Percentiles rank a stretch among this genome's conserved stretches.
phyloP scores from a whole-genome alignment of 1,140 invertebrate genomes.

The Danaus melanippus region DNA sequence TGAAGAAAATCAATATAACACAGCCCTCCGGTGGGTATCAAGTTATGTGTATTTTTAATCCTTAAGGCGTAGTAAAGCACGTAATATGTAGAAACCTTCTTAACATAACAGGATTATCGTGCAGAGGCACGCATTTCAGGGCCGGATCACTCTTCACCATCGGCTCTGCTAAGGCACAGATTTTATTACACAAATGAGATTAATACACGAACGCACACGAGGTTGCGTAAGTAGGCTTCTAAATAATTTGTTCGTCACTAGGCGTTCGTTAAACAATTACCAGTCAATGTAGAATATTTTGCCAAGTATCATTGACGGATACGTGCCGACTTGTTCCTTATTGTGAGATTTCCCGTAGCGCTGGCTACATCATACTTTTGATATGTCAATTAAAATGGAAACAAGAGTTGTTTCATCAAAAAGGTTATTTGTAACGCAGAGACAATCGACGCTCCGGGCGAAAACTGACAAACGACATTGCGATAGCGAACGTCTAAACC shows the following conservation, averaged over 20 bases:
- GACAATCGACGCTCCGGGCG: conserved; percentile 50
- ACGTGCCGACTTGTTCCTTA: conserved; percentile 20
- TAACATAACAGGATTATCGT: conserved; percentile 79
- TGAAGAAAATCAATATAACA: conserved; percentile 25
- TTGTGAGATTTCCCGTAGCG: conserved; percentile 30
- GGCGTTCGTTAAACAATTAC: conserved; percentile 30
- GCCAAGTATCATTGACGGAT: conserved; percentile 20
- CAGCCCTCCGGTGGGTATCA: conserved; percentile 28
- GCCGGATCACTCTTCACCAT: conserved; percentile 64
- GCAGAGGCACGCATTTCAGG: conserved; percentile 72
- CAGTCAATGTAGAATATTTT: conserved; percentile 35
- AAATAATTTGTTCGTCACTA: conserved; percentile 18
- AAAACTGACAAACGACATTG: conserved; percentile 58
- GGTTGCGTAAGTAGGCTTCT: conserved; percentile 37
- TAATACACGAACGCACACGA: conserved; percentile 55
- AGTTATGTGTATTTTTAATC: conserved; percentile 72
- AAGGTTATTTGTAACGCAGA: conserved; percentile 54
- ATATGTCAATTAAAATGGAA: conserved; percentile 58
- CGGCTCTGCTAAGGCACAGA: conserved; percentile 64
- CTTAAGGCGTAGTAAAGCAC: conserved; percentile 76
- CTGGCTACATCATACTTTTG: conserved; percentile 20
- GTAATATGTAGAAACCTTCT: conserved; percentile 79
- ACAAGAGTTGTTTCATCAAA: conserved; percentile 40
- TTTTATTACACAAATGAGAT: conserved; percentile 72
- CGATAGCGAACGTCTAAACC: conserved; percentile 57